phyloP scores from a whole-genome alignment of 1,140 invertebrate genomes.

The Potamilus streckersoni region DNA sequence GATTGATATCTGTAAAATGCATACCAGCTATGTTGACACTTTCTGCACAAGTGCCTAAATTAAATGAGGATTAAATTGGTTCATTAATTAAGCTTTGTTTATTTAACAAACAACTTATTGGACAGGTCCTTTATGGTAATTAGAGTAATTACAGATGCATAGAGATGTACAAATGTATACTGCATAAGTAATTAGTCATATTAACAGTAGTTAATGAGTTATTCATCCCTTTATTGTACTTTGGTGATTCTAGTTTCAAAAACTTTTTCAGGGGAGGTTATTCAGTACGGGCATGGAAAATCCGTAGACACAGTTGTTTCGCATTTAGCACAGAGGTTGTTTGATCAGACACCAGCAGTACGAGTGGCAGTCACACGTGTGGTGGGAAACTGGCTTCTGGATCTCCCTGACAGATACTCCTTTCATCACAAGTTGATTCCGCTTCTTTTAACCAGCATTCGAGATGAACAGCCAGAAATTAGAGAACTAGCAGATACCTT shows the following conservation, averaged over 20 bases:
- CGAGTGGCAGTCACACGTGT: constrained; percentile 76
- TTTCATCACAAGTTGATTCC: constrained; percentile 82
- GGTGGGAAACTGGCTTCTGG: constrained; percentile 76
- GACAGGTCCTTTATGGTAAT: too few species aligned
- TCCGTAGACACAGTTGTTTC: constrained; percentile 74
- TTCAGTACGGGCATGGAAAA: constrained; percentile 75
- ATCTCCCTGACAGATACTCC: constrained; percentile 82
- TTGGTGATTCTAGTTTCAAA: constrained; percentile 2
- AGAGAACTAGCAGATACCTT: constrained; percentile 71
- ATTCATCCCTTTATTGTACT: neutral
- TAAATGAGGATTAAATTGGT: neutral
- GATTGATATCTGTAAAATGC: too few species aligned
- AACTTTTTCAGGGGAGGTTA: constrained; percentile 69
- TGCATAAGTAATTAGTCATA: neutral
- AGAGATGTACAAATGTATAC: neutral
- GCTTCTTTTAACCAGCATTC: constrained; percentile 79
- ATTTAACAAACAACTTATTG: neutral
- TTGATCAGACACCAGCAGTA: constrained; percentile 80
- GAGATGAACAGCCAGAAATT: constrained; percentile 79
- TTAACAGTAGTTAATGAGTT: too few species aligned
- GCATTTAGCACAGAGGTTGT: constrained; percentile 79
- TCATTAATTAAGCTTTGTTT: neutral
- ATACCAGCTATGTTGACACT: too few species aligned
- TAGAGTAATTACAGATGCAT: neutral
- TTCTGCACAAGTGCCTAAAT: too few species aligned